Conservation (phyloP, 64 coral and sea anemone species). For the Actinia equina region DNA sequence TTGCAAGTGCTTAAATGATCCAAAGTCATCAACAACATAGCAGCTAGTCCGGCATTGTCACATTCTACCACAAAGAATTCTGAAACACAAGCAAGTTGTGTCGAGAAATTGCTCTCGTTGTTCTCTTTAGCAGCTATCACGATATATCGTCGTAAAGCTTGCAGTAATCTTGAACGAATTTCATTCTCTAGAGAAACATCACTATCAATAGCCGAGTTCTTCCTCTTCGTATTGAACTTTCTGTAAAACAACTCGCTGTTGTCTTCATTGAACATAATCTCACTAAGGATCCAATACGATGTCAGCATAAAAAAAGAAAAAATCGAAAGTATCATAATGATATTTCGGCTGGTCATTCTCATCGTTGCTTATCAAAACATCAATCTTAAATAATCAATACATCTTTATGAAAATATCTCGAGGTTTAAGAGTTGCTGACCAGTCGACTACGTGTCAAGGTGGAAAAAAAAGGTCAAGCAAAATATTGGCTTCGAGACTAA, state of each 20-base stretch:
- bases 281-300: not conserved
- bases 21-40: conserved; percentile 42
- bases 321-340: not conserved
- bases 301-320: not conserved
- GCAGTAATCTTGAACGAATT: not conserved
- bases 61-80: conserved; percentile 55
- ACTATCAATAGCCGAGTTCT: not conserved
- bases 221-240: not conserved
- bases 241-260: not conserved
- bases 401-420: too few relatives aligned
- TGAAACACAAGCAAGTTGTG: conserved; percentile 41
- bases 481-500: too few relatives aligned
- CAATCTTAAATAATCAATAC: too few relatives aligned
- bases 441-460: too few relatives aligned
- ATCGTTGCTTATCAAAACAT: too few relatives aligned
- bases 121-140: conserved; percentile 5
- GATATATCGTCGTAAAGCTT: not conserved
- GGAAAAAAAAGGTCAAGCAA: too few relatives aligned
- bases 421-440: too few relatives aligned
- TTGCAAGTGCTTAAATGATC: conserved; percentile 45
- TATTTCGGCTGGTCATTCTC: not conserved
- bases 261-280: not conserved
- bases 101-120: not conserved
- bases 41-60: conserved; percentile 36
- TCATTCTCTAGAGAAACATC: not conserved